Base-by-base conservation (phyloP, 1,140 invertebrate genomes). In the Trachymyrmex cornetzi region DNA sequence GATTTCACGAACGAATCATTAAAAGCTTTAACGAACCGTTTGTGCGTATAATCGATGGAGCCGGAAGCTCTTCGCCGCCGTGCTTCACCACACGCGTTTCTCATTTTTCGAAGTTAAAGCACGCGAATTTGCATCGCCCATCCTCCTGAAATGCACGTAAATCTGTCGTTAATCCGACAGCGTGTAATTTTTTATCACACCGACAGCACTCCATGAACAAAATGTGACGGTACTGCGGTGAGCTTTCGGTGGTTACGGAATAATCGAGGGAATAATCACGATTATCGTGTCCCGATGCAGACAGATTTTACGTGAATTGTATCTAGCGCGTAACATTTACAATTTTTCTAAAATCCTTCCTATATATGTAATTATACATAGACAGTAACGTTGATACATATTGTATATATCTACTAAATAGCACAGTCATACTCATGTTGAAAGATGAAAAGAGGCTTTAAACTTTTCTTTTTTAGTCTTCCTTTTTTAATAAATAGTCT, bases 21-120 rank as follows among this genome's bases (percentile, higher is more conserved):
- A 89, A 89, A 88, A 55, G 71, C 80, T 89, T 87, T 89, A 89
- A 89, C 88, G 86, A 89, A 89, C 80, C 86, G 64, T 61, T 66
- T 63, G 38, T 44, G 71, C 79, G 38, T 57, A 86, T 81, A 89
- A 89, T 89, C 80, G 79, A 88, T 63, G 79, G 38, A 85, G 61
- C 72, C 53, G 66, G 87, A 80, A 74, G n/a, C 88, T 84, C 71
- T 50, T 69, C 14, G 48, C 19, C 86, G 38, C 3, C 30, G 27
- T 24, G 82, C 64, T 38, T 22, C 72, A 74, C 27, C 71, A 38
- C 50, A 16, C 75, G 22, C 48, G 24, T 16, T 87, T 11, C 50
- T 85, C 87, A 77, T 87, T 84, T 87, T 59, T 44, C 53, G 24
- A 27, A 75, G 50, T 61, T 16, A 64, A 44, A 69, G 44, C 19